Base-by-base conservation (phyloP, 92 coral and sea anemone genomes). In the Zoanthus sansibaricus region DNA sequence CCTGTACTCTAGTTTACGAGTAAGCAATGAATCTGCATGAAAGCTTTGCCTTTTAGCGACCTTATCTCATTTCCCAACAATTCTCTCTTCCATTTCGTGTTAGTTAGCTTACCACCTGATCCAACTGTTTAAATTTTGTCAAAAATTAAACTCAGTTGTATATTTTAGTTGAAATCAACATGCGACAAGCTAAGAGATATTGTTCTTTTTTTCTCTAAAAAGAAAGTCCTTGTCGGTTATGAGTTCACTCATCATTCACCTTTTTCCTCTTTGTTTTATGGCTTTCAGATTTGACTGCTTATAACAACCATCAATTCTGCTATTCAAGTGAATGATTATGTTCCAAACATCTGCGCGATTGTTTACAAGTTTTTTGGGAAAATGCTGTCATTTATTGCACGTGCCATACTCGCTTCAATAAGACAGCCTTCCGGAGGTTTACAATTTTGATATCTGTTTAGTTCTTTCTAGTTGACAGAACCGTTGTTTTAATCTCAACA, bases 361-460 rank as follows among this genome's bases (percentile, higher is more conserved):
- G 95, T 93, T 95, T 95, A 87, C 93, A 91, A 90, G 93, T 95
- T 94, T 90, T 93, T 87, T 88, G 91, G 98, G 96, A 95, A 93
- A 95, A 93, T 93, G 90, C 89, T 93, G 93, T 83, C 87, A 93
- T 93, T 92, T 78, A 91, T 83, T 67, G 89, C 98, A 95, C 98
- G 98, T 95, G 98, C 96, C 93, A 84, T 82, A 48, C 86, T 83
- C 75, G 66, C 47, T 88, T 85, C 87, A 73, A 92, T 59, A 83
- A 86, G 90, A 91, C 91, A 90, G 86, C 96, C 94, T 91, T 93
- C 94, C 98, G 96, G 98, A 95, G 88, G 86, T 71, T 86, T 91
- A 91, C 89, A 86, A 85, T 95, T 95, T 84, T 78, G 96, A 91
- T 95, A 93, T 95, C 95, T 95, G 94, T 76, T 86, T 87, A 87